These are phyloP conservation scores for Echiichthys vipera DNA, from an alignment of 2,797 vertebrate species.

Conservation along the genomic window DNA sequence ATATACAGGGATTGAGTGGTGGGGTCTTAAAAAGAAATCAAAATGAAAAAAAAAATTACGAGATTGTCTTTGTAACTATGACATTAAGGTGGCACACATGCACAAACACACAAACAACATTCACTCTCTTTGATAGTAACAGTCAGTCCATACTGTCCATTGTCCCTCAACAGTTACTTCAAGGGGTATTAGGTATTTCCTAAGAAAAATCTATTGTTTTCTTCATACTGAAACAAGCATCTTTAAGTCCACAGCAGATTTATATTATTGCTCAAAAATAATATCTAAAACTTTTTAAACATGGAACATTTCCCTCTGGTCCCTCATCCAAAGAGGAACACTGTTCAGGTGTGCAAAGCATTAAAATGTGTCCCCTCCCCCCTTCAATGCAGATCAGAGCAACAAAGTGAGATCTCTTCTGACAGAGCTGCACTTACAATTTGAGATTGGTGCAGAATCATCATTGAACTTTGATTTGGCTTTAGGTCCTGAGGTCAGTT, in stretches of 20 bases:
- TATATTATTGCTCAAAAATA: slow-evolving; percentile 80
- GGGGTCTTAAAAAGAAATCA: slow-evolving; percentile 28
- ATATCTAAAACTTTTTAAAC: slow-evolving; percentile 28
- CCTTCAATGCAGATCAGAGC: slow-evolving; percentile 67
- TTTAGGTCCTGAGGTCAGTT: slow-evolving; percentile 82
- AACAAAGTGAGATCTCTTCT: slow-evolving; percentile 73
- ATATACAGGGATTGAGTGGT: slow-evolving; percentile 15
- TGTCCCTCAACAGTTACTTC: slow-evolving; percentile 83
- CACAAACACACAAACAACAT: slow-evolving; percentile 73
- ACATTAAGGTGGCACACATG: slow-evolving; percentile 53
- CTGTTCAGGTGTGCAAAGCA: slow-evolving; percentile 81
- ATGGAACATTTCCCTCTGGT: slow-evolving; percentile 79
- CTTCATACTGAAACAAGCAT: slow-evolving; percentile 79
- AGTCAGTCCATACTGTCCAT: slow-evolving; percentile 81
- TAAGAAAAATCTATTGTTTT: slow-evolving; percentile 76
- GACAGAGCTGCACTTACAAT: slow-evolving; percentile 81
- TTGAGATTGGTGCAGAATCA: slow-evolving; percentile 81
- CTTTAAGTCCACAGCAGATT: slow-evolving; percentile 90
- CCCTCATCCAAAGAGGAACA: slow-evolving; percentile 74
- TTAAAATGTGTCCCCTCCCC: slow-evolving; percentile 62
- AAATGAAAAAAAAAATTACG: slow-evolving; percentile 14
- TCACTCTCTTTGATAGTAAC: slow-evolving; percentile 80
- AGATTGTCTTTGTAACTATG: slow-evolving; percentile 56
- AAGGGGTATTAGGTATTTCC: slow-evolving; percentile 52
- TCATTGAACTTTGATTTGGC: slow-evolving; percentile 80